Evolutionary conservation across 2,888 invertebrate species (phyloP), one percentile per base, ranked within the genome.

Genomic region (Phyllotreta cruciferae): DNA sequence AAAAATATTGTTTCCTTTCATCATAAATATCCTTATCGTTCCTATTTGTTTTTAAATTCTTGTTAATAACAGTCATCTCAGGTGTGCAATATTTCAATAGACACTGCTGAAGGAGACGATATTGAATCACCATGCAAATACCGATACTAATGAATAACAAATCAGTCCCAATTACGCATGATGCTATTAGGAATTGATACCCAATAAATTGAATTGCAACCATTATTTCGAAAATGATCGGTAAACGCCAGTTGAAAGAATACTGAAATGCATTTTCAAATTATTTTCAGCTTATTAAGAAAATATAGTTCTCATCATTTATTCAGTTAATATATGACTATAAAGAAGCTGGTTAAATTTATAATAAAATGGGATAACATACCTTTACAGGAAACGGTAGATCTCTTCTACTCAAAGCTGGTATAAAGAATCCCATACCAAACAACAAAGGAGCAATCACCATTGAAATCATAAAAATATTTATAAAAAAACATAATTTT

Each of bases 341-440:
- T 1, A 24, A 24, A 24, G 24, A 24, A 24, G 4, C 24, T 24
- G 24, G 24, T 24, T 3, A 24, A 24, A 24, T 24, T 24, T 24
- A 24, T 1, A 24, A 24, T 1, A 24, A 24, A 24, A 24, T 24
- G 4, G 24, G 24, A 24, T 24, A 24, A 47, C 47, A 14, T 47
- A 24, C 47, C 14, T 47, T 13, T 14, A 47, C 47, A 14, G 47
- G 47, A 47, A 14, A 47, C 11, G 47, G 47, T n/a, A 47, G 34
- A 3, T 4, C 34, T 24, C 47, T 47, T 14, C 14, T 34, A 47
- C 14, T 24, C 9, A 47, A 11, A 47, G 47, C 10, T 7, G 47
- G 47, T 47, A 47, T 5, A 9, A 47, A 6, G 5, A 47, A 47
- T 14, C 47, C 47, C n/a, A 11, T 6, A 3, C 1, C 47, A 14